Conservation (phyloP, 2,797 vertebrate genomes). For the Alauda arvensis region DNA sequence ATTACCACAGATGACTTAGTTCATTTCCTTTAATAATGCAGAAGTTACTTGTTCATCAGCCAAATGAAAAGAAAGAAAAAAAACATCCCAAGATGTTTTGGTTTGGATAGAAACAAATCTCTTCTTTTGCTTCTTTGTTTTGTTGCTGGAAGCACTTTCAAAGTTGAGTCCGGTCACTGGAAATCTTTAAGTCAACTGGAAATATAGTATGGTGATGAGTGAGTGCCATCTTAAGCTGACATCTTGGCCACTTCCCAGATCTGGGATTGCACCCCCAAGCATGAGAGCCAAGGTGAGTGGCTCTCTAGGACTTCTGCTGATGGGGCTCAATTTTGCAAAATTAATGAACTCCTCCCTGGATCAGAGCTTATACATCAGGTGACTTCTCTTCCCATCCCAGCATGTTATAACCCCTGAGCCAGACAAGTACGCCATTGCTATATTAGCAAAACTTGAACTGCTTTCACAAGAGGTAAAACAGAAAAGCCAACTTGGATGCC, state of each 20-base stretch:
- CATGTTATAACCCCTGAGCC: not conserved
- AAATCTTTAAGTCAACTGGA: constrained; percentile 8
- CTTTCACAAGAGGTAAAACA: not conserved
- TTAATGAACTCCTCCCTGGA: not conserved
- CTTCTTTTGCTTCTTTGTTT: not conserved
- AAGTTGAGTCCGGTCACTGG: not conserved
- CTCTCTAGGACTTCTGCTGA: not conserved
- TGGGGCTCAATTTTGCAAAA: not conserved
- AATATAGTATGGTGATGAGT: not conserved
- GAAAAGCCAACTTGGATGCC: not conserved
- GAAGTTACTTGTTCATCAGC: not conserved
- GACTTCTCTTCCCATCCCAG: not conserved
- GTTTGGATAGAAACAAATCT: not conserved
- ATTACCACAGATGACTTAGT: not conserved
- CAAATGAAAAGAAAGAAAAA: not conserved
- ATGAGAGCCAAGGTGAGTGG: not conserved
- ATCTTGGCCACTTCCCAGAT: not conserved
- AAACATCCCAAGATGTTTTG: not conserved
- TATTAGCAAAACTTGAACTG: not conserved
- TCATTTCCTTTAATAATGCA: not conserved
- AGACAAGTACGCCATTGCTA: not conserved
- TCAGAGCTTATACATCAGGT: not conserved
- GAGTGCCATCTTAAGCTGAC: not conserved
- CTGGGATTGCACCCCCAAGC: fast-evolving
- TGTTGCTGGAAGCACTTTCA: not conserved